phyloP scores from a whole-genome alignment of 2,797 vertebrate species.

The Pangasius sanitwongsei region DNA sequence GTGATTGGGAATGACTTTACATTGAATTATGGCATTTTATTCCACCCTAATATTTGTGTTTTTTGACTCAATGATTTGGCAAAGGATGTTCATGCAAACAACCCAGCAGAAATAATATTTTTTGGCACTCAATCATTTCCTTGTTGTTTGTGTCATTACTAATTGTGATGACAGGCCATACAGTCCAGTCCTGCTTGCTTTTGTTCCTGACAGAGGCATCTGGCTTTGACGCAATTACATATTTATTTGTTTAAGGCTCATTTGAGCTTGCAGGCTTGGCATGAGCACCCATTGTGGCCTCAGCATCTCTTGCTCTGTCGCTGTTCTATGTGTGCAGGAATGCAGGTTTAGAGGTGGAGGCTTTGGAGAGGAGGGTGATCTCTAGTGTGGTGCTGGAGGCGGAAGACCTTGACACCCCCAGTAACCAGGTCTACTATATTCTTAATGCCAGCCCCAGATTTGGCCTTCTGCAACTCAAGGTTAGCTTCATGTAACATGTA shows the following conservation, averaged over 20 bases:
- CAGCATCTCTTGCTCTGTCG: conserved; percentile 39
- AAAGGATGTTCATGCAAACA: conserved; percentile 62
- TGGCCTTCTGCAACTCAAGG: conserved; percentile 71
- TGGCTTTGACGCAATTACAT: conserved; percentile 60
- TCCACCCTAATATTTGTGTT: conserved; percentile 36
- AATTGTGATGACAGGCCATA: conserved; percentile 62
- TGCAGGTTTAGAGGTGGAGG: conserved; percentile 67
- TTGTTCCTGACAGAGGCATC: conserved; percentile 67
- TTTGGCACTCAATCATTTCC: conserved; percentile 70
- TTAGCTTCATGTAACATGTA: conserved; percentile 44
- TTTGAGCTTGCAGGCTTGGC: conserved; percentile 48
- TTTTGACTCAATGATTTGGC: conserved; percentile 59
- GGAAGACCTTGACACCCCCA: conserved; percentile 68
- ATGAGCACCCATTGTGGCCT: neutral
- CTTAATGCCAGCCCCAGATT: conserved; percentile 65
- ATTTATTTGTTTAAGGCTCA: conserved; percentile 57
- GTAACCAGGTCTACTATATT: conserved; percentile 59
- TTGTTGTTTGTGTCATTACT: conserved; percentile 64
- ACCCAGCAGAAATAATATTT: conserved; percentile 69
- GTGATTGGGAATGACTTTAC: conserved; percentile 63
- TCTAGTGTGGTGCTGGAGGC: conserved; percentile 73
- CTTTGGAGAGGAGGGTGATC: conserved; percentile 70
- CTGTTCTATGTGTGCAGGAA: conserved; percentile 64
- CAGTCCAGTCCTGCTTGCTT: conserved; percentile 58
- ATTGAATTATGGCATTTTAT: conserved; percentile 52